Evolutionary conservation across 2,113 vertebrate species (phyloP).

Genomic region (Ovis canadensis): DNA sequence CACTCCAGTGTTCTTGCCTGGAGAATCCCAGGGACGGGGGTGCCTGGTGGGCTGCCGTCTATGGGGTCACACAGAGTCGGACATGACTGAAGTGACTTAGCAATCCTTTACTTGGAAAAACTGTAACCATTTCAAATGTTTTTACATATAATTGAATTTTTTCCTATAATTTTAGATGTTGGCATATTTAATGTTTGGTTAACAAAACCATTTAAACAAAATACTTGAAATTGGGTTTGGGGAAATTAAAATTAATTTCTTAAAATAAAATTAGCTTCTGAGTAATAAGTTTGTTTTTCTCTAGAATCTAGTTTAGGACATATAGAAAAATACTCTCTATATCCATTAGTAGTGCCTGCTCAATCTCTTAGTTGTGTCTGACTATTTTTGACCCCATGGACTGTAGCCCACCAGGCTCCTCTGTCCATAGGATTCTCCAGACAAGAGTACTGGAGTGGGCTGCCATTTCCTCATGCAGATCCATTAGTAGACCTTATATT

Average conservation of each 20-base stretch:
- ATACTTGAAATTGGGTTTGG: not conserved
- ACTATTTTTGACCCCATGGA: not conserved
- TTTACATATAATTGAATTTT: not conserved
- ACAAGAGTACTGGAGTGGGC: not conserved
- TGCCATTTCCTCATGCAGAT: not conserved
- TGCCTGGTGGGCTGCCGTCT: too few relatives aligned
- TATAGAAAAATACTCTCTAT: not conserved
- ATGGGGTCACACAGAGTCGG: too few relatives aligned
- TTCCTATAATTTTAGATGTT: not conserved
- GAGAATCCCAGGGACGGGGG: too few relatives aligned
- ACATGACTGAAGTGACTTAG: rapidly evolving
- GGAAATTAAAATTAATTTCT: not conserved
- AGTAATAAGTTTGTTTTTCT: not conserved
- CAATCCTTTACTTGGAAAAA: not conserved
- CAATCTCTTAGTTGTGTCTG: not conserved
- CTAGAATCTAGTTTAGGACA: not conserved
- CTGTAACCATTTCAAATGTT: not conserved
- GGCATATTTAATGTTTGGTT: not conserved
- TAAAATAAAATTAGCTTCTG: not conserved
- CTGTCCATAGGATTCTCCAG: not conserved
- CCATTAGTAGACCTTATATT: not conserved
- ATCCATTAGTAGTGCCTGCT: not conserved
- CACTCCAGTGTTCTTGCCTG: too few relatives aligned
- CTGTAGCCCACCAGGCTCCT: not conserved
- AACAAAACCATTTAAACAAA: not conserved